Percentiles rank a stretch among this genome's conserved stretches.
Conservation (phyloP, 2,113 vertebrate genomes). For the Elgaria multicarinata region DNA sequence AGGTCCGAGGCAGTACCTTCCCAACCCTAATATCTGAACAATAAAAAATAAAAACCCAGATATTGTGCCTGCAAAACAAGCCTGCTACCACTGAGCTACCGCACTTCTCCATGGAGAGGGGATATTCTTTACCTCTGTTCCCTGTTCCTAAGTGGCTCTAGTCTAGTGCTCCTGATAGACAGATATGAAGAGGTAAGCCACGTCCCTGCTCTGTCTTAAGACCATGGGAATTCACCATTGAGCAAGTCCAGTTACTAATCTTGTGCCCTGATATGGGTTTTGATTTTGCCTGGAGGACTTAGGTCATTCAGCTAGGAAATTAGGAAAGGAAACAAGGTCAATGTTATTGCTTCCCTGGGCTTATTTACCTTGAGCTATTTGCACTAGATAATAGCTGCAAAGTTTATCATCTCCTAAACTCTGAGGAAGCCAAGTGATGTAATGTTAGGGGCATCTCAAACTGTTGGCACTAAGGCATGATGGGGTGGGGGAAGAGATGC, state of each 20-base stretch:
- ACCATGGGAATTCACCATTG: conserved; percentile 32
- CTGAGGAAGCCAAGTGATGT: conserved; percentile 49
- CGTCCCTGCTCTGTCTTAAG: neutral
- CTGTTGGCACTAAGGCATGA: no score
- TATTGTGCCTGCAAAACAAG: neutral
- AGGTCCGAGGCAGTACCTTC: no score
- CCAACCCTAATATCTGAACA: neutral
- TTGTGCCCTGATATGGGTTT: conserved; percentile 47
- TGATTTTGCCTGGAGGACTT: conserved; percentile 2
- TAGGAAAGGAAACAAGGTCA: conserved; percentile 58
- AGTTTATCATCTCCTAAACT: conserved; percentile 58
- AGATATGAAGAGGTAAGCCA: neutral
- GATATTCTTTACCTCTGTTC: neutral
- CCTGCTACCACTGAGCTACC: neutral
- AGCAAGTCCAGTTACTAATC: conserved; percentile 15
- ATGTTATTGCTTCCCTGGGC: conserved; percentile 37
- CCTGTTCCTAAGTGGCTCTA: neutral
- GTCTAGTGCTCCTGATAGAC: neutral
- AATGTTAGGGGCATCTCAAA: conserved; percentile 50
- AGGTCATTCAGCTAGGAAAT: conserved; percentile 52
- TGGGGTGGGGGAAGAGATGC: neutral
- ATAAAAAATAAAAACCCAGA: neutral
- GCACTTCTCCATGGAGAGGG: neutral
- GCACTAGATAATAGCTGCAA: conserved; percentile 68
- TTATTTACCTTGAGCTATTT: conserved; percentile 68